Evolutionary conservation across 2,888 invertebrate species (phyloP).

Genomic region (Callimorpha dominula): DNA sequence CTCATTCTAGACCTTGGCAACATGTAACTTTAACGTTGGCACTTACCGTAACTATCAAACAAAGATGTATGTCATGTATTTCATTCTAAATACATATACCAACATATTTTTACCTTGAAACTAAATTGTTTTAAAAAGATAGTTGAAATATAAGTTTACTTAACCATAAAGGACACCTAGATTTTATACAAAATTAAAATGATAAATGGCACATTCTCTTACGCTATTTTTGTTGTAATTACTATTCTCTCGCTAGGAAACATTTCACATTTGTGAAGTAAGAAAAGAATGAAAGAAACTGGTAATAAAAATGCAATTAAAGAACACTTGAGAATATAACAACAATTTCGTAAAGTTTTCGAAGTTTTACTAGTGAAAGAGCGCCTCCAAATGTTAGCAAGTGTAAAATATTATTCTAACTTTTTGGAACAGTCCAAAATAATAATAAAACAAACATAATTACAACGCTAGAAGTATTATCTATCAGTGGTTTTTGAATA

Average conservation of each 20-base stretch:
- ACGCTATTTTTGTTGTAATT: constrained; percentile 50
- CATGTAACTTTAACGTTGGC: too few species aligned
- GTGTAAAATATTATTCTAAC: not conserved
- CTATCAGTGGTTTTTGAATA: too few species aligned
- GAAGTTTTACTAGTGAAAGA: constrained; percentile 3
- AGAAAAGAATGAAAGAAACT: constrained; percentile 40
- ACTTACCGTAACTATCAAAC: too few species aligned
- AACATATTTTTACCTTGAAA: too few species aligned
- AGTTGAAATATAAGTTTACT: not conserved
- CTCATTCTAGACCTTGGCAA: too few species aligned
- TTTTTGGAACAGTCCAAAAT: too few species aligned
- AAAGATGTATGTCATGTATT: too few species aligned
- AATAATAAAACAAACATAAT: too few species aligned
- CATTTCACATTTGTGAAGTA: constrained; percentile 45
- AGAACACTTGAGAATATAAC: constrained; percentile 31
- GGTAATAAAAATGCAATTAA: constrained; percentile 49
- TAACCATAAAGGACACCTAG: not conserved
- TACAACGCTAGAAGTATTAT: too few species aligned
- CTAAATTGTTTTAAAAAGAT: too few species aligned
- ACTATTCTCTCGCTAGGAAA: constrained; percentile 41
- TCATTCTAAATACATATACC: too few species aligned
- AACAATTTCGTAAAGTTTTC: constrained; percentile 22
- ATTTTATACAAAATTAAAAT: constrained; percentile 19
- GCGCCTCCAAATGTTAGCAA: not conserved
- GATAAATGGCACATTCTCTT: constrained; percentile 28